These are phyloP conservation scores for Anthoscopus minutus DNA, from an alignment of 2,113 vertebrate species.

Conservation along the genomic window DNA sequence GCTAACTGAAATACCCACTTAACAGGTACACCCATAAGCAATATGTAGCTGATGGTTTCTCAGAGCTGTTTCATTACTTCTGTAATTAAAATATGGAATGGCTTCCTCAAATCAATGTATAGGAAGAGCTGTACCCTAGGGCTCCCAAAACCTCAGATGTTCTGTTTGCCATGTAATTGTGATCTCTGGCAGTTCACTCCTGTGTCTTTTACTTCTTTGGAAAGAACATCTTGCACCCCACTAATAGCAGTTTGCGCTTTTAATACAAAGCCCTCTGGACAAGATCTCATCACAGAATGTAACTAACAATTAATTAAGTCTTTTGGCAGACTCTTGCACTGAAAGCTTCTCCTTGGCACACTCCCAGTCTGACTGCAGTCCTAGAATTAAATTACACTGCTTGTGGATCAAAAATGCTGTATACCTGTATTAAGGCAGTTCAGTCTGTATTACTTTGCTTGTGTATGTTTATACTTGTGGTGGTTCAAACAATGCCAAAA, in stretches of 20 bases:
- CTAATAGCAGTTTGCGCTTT: neutral
- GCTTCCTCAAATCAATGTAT: neutral
- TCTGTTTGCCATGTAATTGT: neutral
- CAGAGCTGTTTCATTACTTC: neutral
- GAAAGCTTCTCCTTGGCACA: neutral
- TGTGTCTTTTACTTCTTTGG: too few relatives aligned
- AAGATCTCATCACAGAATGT: neutral
- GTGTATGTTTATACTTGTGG: neutral
- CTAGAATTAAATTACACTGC: neutral
- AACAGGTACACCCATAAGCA: neutral
- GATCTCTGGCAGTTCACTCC: neutral
- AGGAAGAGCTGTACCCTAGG: neutral
- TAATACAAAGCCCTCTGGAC: neutral
- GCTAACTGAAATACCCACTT: neutral
- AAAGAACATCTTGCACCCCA: neutral
- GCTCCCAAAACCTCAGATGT: neutral
- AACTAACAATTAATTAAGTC: slow-evolving; percentile 12
- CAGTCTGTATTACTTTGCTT: neutral
- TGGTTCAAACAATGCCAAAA: neutral
- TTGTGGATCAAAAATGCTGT: neutral
- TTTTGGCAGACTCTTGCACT: neutral
- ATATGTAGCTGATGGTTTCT: neutral
- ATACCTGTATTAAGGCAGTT: neutral
- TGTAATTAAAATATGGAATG: neutral
- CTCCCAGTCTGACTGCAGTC: neutral